phyloP scores from a whole-genome alignment of 1,140 invertebrate species.

The Mya arenaria region DNA sequence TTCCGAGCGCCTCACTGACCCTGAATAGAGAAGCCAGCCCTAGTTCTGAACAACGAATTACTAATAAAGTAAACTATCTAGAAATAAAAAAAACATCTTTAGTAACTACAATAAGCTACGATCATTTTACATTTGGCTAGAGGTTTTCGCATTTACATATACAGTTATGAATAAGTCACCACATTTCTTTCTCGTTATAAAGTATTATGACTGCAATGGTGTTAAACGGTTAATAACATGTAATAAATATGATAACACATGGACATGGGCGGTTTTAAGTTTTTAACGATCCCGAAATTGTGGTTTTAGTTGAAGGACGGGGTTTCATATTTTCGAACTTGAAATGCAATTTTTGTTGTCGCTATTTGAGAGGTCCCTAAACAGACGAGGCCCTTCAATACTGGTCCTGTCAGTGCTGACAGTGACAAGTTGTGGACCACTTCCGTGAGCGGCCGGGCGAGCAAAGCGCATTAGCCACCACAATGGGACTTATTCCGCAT shows the following conservation, averaged over 20 bases:
- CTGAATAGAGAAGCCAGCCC: too few relatives aligned
- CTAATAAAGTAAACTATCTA: too few relatives aligned
- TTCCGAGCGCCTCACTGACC: too few relatives aligned
- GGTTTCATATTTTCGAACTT: not conserved
- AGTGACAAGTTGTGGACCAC: slow-evolving; percentile 25
- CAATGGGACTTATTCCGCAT: slow-evolving; percentile 49
- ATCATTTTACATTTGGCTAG: too few relatives aligned
- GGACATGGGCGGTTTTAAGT: not conserved
- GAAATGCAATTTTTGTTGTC: not conserved
- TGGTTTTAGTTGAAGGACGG: not conserved
- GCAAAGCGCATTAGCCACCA: slow-evolving; percentile 26
- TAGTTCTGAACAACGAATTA: too few relatives aligned
- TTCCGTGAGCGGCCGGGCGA: slow-evolving; percentile 26
- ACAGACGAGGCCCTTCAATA: not conserved
- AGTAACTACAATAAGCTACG: too few relatives aligned
- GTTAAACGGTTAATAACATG: not conserved
- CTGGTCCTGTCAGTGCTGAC: slow-evolving; percentile 28
- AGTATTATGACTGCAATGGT: too few relatives aligned
- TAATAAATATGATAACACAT: not conserved
- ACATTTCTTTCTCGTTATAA: too few relatives aligned
- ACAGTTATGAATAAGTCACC: too few relatives aligned
- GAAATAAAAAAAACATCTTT: too few relatives aligned
- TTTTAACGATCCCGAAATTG: not conserved
- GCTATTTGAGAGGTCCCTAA: too few relatives aligned
- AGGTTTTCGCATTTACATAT: too few relatives aligned